Conservation (phyloP, 2,797 vertebrate species). For the Garrulus glandarius region DNA sequence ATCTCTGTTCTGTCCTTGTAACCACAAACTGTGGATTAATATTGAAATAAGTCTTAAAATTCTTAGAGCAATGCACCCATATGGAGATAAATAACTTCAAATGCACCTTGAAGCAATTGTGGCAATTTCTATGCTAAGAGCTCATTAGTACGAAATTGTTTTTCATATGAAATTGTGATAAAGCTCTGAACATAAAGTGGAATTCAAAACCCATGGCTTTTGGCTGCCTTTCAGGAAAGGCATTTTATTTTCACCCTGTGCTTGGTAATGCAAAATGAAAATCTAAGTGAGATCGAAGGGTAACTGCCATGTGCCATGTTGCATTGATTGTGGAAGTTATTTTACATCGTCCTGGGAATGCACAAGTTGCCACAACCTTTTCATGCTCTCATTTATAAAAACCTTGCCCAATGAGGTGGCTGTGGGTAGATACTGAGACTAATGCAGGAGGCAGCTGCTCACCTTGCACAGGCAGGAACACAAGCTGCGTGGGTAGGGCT, state of each 20-base stretch:
- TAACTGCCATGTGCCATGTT: neutral
- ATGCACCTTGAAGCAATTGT: neutral
- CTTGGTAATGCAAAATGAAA: neutral
- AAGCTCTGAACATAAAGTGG: neutral
- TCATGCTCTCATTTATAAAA: neutral
- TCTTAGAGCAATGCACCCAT: neutral
- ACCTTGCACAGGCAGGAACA: neutral
- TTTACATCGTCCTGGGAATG: neutral
- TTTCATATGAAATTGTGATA: neutral
- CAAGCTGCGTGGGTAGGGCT: neutral
- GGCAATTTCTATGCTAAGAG: neutral
- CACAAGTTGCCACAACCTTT: neutral
- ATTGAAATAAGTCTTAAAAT: neutral
- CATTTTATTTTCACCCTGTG: neutral
- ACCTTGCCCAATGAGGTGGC: neutral
- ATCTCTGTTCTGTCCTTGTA: neutral
- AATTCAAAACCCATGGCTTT: neutral
- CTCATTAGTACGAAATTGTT: neutral
- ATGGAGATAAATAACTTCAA: neutral
- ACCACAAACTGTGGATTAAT: neutral
- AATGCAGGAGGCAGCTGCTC: neutral
- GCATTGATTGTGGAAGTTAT: neutral
- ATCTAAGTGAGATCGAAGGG: neutral
- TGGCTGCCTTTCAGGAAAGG: constrained; percentile 6
- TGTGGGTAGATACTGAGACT: neutral